phyloP scores from a whole-genome alignment of 2,888 invertebrate genomes.

The Pterobdella sp. region DNA sequence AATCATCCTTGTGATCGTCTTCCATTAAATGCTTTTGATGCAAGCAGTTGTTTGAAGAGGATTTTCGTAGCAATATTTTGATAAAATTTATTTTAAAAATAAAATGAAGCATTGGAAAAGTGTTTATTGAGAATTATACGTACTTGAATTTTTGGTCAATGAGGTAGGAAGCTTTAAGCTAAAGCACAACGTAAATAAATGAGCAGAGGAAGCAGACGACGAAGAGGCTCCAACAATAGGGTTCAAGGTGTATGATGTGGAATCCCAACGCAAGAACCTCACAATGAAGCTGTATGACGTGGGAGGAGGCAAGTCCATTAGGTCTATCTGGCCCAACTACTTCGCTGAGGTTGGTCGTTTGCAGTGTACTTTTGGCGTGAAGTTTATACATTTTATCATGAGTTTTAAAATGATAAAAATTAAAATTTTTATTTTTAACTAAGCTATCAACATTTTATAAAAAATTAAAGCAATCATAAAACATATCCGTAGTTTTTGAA shows the following conservation, averaged over 20 bases:
- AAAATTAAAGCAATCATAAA: too few relatives aligned
- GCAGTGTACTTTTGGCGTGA: neutral
- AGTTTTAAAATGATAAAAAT: neutral
- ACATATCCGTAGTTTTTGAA: too few relatives aligned
- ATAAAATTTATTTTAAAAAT: too few relatives aligned
- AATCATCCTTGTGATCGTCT: too few relatives aligned
- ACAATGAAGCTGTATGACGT: constrained; percentile 64
- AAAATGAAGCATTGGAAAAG: too few relatives aligned
- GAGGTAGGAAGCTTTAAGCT: too few relatives aligned
- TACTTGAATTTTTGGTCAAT: neutral
- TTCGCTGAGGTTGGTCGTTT: constrained; percentile 71
- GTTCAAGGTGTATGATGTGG: neutral
- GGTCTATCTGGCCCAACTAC: constrained; percentile 92
- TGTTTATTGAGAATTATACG: neutral
- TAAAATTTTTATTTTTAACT: neutral
- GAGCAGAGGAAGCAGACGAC: neutral
- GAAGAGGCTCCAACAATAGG: constrained; percentile 2
- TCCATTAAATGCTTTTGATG: too few relatives aligned
- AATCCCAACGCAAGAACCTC: constrained; percentile 52
- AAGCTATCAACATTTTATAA: too few relatives aligned
- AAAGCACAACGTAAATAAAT: too few relatives aligned
- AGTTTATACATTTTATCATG: neutral
- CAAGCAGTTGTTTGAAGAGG: too few relatives aligned
- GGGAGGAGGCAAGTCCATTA: constrained; percentile 79
- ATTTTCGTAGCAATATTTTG: too few relatives aligned